Base-by-base conservation (phyloP, 2,113 vertebrate species). In the Platanista minor region DNA sequence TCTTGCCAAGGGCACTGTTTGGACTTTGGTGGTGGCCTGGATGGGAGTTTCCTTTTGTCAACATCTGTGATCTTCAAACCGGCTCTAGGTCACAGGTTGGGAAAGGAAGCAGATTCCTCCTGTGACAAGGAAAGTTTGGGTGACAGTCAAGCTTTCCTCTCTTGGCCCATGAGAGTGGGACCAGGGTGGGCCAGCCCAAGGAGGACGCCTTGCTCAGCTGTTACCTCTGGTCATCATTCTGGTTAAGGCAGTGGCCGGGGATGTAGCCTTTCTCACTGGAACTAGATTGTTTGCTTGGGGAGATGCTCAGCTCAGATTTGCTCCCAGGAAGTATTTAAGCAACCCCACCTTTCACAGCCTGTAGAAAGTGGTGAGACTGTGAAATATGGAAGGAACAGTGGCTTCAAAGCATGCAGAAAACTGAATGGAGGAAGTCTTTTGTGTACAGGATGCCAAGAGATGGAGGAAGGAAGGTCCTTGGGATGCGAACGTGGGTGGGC, bases 401-500 rank as follows among this genome's bases (percentile, higher is more conserved):
- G 0, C 2, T 2, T 13, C 43, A 84, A 88, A 62, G 2, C 29
- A 23, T 11, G 23, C n/a, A 71, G 31, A 57, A 74, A 86, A 80
- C 0, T 36, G 87, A 95, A 90, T 13, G 46, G 17, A 84, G 83
- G 84, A 41, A 82, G 49, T 27, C 49, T 66, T 90, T 80, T 86
- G 57, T 66, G 57, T 59, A 20, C n/a, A 4, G 41, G 88, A 64
- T 61, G 46, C 80, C 64, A 57, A 54, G 86, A 95, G 84, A 14
- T 81, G 67, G 54, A 80, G 78, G 69, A 90, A 31, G 95, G 81
- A 91, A 94, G 93, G 96, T 96, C 81, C n/a, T 33, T 87, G 90
- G 92, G 96, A 71, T 74, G n/a, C 90, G 82, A 97, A 95, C 96
- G 95, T 97, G 92, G 95, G 96, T 95, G 97, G 98, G 94, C 84